Evolutionary conservation across 2,888 invertebrate species (phyloP).

Genomic region (Invenusta paracnida): DNA sequence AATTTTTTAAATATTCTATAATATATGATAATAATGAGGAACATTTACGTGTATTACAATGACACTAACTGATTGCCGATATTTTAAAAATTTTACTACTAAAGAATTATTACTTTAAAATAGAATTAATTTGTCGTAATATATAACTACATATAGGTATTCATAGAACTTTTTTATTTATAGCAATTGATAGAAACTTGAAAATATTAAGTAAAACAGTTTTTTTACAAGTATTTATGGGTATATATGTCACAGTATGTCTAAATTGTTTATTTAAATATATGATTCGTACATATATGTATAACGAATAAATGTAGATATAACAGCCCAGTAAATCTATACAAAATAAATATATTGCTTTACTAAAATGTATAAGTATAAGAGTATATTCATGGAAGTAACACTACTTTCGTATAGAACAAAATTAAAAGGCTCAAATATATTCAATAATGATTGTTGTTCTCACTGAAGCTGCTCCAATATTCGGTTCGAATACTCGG

Average conservation of each 20-base stretch:
- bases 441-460: background rate
- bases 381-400: too few species aligned
- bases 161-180: too few species aligned
- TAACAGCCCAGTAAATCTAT: too few species aligned
- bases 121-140: too few species aligned
- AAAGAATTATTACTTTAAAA: too few species aligned
- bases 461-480: background rate
- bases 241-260: background rate
- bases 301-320: background rate
- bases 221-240: background rate
- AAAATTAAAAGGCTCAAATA: too few species aligned
- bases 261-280: background rate
- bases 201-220: background rate
- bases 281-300: background rate
- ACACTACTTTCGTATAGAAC: too few species aligned
- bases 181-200: too few species aligned
- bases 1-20: background rate
- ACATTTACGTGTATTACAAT: background rate
- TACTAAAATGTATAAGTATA: too few species aligned
- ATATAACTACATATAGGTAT: too few species aligned
- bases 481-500: background rate
- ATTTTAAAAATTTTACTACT: too few species aligned
- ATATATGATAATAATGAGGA: background rate
- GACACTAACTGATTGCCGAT: too few species aligned
- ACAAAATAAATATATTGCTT: background rate